Evolutionary conservation across 2,113 vertebrate genomes (phyloP).

Genomic region (Paedocypris sp.): DNA sequence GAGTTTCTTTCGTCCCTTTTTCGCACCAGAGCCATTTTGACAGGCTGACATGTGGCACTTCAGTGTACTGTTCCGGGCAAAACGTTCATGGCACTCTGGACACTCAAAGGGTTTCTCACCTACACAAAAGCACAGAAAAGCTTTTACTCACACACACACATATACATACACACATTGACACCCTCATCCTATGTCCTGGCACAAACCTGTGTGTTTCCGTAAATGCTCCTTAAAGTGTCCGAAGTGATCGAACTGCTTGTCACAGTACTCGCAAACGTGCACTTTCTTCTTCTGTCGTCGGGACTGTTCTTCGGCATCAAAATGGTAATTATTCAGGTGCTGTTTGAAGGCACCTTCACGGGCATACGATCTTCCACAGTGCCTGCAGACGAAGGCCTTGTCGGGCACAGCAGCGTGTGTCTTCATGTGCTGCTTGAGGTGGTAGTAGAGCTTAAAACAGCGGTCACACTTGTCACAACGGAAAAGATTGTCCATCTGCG

Average conservation of each 20-base stretch:
- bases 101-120: slow-evolving; percentile 98
- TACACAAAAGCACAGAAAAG: slow-evolving; percentile 40
- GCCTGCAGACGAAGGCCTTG: slow-evolving; percentile 79
- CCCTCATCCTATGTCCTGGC: background rate
- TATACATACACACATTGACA: slow-evolving; percentile 21
- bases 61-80: slow-evolving; percentile 91
- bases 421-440: slow-evolving; percentile 98
- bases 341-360: slow-evolving; percentile 95
- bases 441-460: slow-evolving; percentile 94
- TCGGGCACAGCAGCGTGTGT: slow-evolving; percentile 65
- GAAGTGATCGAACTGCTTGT: slow-evolving; percentile 94
- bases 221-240: slow-evolving; percentile 98
- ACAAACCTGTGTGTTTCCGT: slow-evolving; percentile 85
- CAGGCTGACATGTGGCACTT: slow-evolving; percentile 96
- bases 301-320: slow-evolving; percentile 74
- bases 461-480: slow-evolving; percentile 92
- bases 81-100: slow-evolving; percentile 91
- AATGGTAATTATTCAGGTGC: slow-evolving; percentile 82
- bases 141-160: background rate
- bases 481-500: slow-evolving; percentile 89
- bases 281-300: slow-evolving; percentile 88
- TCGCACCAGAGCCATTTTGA: slow-evolving; percentile 88
- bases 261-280: slow-evolving; percentile 90
- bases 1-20: slow-evolving; percentile 95
- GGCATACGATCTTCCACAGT: slow-evolving; percentile 88